Conservation (phyloP, 1,140 invertebrate species). For the Scaptomyza pallida region DNA sequence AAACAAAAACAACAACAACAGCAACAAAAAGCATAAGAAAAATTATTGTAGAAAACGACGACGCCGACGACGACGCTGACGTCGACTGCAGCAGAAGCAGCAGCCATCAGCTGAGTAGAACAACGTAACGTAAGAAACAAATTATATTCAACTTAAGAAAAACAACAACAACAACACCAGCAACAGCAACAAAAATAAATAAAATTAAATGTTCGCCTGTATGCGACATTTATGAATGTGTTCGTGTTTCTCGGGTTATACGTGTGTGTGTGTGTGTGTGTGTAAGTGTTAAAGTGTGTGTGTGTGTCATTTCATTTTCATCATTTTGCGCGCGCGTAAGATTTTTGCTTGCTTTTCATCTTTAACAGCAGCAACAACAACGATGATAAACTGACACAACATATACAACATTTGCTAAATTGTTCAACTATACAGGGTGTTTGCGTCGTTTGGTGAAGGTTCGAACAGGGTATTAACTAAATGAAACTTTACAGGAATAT, state of each 20-base stretch:
- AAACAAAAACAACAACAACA: constrained; percentile 16
- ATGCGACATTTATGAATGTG: constrained; percentile 24
- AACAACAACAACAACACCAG: constrained; percentile 18
- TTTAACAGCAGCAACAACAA: constrained; percentile 43
- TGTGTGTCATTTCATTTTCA: constrained; percentile 74
- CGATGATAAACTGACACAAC: constrained; percentile 38
- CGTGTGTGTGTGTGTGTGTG: constrained; percentile 26
- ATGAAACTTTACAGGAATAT: too few relatives aligned
- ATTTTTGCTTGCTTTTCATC: constrained; percentile 70
- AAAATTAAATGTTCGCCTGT: constrained; percentile 37
- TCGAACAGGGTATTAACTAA: too few relatives aligned
- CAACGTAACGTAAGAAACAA: constrained; percentile 73
- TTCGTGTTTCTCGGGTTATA: constrained; percentile 1
- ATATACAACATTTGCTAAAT: constrained; percentile 70
- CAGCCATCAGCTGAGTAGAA: constrained; percentile 51
- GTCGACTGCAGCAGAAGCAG: not conserved
- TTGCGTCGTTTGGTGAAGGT: not conserved
- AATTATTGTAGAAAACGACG: constrained; percentile 58
- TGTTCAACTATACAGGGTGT: constrained; percentile 61
- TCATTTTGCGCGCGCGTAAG: constrained; percentile 50
- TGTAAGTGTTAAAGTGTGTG: too few relatives aligned
- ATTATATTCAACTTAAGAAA: constrained; percentile 76
- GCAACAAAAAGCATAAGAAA: constrained; percentile 46
- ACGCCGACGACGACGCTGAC: not conserved
- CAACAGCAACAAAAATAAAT: constrained; percentile 48